Evolutionary conservation across 2,113 vertebrate species (phyloP).

Genomic region (Nettapus auritus): DNA sequence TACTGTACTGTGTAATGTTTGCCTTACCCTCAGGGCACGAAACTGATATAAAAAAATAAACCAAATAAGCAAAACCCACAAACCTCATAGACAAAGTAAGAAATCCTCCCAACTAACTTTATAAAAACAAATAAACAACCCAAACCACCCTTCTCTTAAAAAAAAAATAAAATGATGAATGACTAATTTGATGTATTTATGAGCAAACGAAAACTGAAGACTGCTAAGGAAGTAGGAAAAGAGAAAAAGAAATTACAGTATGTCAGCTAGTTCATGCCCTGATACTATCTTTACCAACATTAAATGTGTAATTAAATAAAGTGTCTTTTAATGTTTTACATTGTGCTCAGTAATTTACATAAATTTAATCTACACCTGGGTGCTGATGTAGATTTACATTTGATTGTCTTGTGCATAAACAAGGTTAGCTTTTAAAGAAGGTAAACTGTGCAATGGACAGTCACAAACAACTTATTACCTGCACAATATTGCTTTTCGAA

Average conservation of each 20-base stretch:
- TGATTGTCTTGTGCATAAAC: constrained; percentile 87
- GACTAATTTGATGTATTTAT: constrained; percentile 61
- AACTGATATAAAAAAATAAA: constrained; percentile 51
- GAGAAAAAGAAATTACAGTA: constrained; percentile 49
- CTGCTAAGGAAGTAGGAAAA: constrained; percentile 42
- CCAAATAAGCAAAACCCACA: constrained; percentile 17
- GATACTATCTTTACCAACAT: constrained; percentile 46
- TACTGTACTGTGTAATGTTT: constrained; percentile 48
- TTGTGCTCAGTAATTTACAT: constrained; percentile 79
- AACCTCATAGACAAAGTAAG: constrained; percentile 24
- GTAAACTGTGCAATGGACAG: constrained; percentile 80
- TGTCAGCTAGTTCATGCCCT: constrained; percentile 68
- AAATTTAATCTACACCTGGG: constrained; percentile 67
- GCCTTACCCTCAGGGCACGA: constrained; percentile 76
- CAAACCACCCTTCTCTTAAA: constrained; percentile 44
- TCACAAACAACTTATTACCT: constrained; percentile 80
- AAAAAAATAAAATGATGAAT: constrained; percentile 26
- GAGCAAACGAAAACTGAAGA: constrained; percentile 60
- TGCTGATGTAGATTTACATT: constrained; percentile 73
- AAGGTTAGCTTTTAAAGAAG: constrained; percentile 75
- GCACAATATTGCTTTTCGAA: constrained; percentile 81
- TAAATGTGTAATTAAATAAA: constrained; percentile 72
- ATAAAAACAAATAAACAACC: constrained; percentile 27
- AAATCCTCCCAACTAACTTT: constrained; percentile 19
- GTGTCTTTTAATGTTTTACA: constrained; percentile 69